Evolutionary conservation across 2,113 vertebrate genomes (phyloP), one percentile per base, ranked within the genome.

Genomic region (Callocephalon fimbriatum): DNA sequence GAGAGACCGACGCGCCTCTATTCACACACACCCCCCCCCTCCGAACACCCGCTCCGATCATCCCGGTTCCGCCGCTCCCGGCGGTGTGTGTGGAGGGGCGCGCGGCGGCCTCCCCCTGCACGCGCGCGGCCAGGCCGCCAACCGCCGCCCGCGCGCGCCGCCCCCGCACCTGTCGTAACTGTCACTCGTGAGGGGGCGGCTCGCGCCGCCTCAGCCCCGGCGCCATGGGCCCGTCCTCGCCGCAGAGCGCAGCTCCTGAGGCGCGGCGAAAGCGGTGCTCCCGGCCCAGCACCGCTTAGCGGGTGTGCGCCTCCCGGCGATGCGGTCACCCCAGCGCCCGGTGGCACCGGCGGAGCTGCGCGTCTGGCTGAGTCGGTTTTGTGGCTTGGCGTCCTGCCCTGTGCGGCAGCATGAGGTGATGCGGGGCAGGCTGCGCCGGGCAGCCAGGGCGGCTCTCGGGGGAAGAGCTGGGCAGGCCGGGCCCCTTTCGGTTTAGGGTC

Each of bases 341-440:
- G 40, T 3, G 5, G 53, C 76, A 14, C n/a, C n/a, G 3, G 15
- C 1, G 3, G 59, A 40, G 75, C 45, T 31, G 22, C 11, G 20
- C 38, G 1, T 35, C 42, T 7, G 10, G 27, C 27, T 40, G 22
- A 9, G 1, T 2, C 10, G 37, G 58, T 3, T 31, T 21, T 45
- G 50, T 6, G 16, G 63, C 6, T 45, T 5, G 75, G 50, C 37
- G 2, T 6, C 47, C 71, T 37, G 71, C 71, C 50, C 27, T 5
- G 68, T 25, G 25, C 5, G 70, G 71, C 4, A 25, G 51, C 29
- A 0, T 3, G 47, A 13, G 65, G 47, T 38, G 75, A 14, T 19
- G 5, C n/a, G 40, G 63, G 48, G 8, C 51, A 16, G 31, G 53
- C 70, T 44, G 27, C 26, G 1, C 31, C 75, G 2, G 6, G 22